Evolutionary conservation across 1,140 invertebrate species (phyloP).

Genomic region (Brachionus paranguensis): DNA sequence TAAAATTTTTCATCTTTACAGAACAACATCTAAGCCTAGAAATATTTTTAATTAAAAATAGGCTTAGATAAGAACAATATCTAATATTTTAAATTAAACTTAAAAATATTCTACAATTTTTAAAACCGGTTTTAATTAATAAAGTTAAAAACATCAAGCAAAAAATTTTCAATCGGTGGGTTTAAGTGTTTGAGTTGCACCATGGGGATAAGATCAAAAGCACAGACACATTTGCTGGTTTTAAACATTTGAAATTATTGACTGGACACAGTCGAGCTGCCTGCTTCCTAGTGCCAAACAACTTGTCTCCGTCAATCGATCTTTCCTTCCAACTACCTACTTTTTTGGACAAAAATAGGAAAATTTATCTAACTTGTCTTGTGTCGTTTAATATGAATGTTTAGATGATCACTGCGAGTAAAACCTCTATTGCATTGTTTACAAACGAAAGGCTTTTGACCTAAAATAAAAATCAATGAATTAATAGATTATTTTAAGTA

Average conservation of each 20-base stretch:
- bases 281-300: background rate
- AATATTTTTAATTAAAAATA: background rate
- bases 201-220: background rate
- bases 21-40: background rate
- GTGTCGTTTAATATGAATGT: constrained; percentile 67
- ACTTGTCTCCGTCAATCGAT: background rate
- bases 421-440: constrained; percentile 86
- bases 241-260: background rate
- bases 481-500: too few species aligned
- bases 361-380: constrained; percentile 2
- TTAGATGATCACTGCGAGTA: constrained; percentile 88
- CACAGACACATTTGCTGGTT: background rate
- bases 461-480: background rate
- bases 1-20: background rate
- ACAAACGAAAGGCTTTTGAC: constrained; percentile 91
- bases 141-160: background rate
- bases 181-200: background rate
- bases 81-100: background rate
- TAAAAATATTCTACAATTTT: background rate
- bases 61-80: background rate
- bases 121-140: constrained; percentile 1
- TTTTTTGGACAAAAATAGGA: background rate
- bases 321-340: background rate
- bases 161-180: background rate
- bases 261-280: background rate